phyloP scores from a whole-genome alignment of 2,797 vertebrate genomes.

The Cirrhinus molitorella region DNA sequence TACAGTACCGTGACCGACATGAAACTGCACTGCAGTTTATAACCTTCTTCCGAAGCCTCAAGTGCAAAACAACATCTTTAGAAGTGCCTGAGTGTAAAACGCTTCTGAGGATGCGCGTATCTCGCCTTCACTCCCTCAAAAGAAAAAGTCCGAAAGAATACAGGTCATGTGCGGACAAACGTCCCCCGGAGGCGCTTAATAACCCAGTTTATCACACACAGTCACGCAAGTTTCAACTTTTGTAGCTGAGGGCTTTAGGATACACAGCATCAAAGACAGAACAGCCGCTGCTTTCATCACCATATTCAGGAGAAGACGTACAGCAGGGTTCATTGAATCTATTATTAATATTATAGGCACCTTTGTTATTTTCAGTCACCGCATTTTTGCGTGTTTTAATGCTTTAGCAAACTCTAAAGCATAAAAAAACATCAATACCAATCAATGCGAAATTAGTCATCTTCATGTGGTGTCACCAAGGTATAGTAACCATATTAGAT shows the following conservation, averaged over 20 bases:
- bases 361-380: not conserved
- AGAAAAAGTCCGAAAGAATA: not conserved
- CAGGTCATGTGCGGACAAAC: not conserved
- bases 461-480: not conserved
- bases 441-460: not conserved
- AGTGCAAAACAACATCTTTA: not conserved
- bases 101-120: not conserved
- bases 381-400: not conserved
- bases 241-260: not conserved
- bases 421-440: not conserved
- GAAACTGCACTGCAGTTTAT: conserved; percentile 29
- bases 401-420: not conserved
- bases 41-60: not conserved
- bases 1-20: conserved; percentile 48
- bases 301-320: not conserved
- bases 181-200: not conserved
- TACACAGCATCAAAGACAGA: not conserved
- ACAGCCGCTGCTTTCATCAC: not conserved
- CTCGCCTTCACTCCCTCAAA: not conserved
- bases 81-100: not conserved
- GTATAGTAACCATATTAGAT: no score
- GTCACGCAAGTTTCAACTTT: not conserved
- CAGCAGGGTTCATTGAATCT: not conserved
- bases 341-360: not conserved
- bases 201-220: conserved; percentile 1